Conservation (phyloP, 2,888 invertebrate genomes). For the Gibbula magus region DNA sequence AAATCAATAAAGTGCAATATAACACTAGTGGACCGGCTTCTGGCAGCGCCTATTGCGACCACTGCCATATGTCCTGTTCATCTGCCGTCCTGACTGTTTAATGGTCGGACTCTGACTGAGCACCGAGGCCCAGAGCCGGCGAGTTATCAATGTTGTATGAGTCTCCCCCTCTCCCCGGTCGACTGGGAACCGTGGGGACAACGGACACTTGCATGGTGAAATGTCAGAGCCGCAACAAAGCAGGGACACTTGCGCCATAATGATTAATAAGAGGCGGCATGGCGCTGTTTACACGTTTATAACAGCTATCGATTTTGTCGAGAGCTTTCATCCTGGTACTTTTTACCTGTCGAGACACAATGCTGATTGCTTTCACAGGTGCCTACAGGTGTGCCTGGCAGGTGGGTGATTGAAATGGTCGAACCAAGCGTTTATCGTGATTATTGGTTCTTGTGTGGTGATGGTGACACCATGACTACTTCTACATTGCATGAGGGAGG, state of each 20-base stretch:
- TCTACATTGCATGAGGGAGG: too few relatives aligned
- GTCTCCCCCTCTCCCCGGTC: background rate
- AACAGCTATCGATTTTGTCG: constrained; percentile 23
- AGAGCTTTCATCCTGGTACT: constrained; percentile 12
- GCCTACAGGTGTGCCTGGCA: constrained; percentile 12
- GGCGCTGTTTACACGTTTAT: constrained; percentile 24
- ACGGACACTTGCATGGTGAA: background rate
- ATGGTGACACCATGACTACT: background rate
- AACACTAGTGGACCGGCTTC: background rate
- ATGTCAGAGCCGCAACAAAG: background rate
- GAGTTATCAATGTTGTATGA: constrained; percentile 1
- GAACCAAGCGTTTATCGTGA: background rate
- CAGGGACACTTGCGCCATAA: background rate
- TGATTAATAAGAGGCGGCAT: constrained; percentile 12
- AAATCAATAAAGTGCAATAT: constrained; percentile 16
- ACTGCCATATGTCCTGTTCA: background rate
- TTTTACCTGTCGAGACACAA: constrained; percentile 16
- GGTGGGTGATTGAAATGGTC: background rate
- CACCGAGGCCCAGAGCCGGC: background rate
- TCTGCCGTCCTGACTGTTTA: background rate
- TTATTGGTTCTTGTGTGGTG: background rate
- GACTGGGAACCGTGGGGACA: background rate
- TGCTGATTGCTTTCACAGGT: constrained; percentile 18
- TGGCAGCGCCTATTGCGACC: background rate
- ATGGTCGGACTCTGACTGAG: background rate